Conservation (phyloP, 2,113 vertebrate species). For the Equus quagga region DNA sequence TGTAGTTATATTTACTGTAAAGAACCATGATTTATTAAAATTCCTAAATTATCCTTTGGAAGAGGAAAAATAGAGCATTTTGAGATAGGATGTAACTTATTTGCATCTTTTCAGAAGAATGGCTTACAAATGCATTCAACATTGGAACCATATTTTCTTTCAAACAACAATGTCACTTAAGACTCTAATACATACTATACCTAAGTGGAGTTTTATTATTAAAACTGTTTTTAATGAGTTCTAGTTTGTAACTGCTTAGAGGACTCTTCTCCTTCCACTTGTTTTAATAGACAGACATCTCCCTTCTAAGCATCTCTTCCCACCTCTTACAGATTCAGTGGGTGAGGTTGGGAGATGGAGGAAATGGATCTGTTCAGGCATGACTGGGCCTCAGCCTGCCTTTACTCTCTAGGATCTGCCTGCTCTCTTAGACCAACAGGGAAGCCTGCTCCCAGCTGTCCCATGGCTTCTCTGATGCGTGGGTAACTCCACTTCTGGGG, state of each 20-base stretch:
- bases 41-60: background rate
- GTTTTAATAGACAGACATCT: background rate
- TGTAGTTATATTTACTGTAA: background rate
- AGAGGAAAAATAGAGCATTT: background rate
- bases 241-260: background rate
- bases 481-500: background rate
- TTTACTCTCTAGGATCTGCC: background rate
- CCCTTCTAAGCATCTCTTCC: background rate
- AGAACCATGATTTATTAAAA: background rate
- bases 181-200: background rate
- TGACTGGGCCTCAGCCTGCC: background rate
- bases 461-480: background rate
- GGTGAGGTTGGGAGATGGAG: background rate
- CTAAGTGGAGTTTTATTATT: background rate
- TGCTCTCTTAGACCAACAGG: background rate
- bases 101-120: background rate
- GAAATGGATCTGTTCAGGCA: accelerated
- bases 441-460: background rate
- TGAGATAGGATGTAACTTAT: background rate
- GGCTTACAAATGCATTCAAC: background rate
- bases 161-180: background rate
- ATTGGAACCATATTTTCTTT: background rate
- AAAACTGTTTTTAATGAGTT: background rate
- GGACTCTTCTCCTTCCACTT: background rate
- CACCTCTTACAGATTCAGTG: too few relatives aligned